Conservation (phyloP, 53 echinoderm and acorn worm genomes). For the Crossaster papposus region DNA sequence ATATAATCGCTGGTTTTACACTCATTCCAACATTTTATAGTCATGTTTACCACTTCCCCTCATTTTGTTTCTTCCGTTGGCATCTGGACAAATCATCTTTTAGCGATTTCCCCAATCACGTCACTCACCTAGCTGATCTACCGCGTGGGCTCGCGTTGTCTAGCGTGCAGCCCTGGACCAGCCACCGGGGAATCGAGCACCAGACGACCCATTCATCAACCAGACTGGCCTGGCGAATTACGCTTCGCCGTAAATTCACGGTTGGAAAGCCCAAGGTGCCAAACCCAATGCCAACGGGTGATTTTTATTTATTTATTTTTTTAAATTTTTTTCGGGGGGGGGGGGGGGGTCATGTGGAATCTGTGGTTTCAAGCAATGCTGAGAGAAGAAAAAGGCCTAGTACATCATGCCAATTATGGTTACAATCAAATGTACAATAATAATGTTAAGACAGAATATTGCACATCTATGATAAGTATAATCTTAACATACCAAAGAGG, state of each 20-base stretch:
- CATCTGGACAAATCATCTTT: slow-evolving; percentile 43
- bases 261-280: slow-evolving; percentile 23
- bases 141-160: slow-evolving; percentile 14
- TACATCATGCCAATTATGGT: too few relatives aligned
- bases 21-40: slow-evolving; percentile 6
- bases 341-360: too few relatives aligned
- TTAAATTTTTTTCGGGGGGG: too few relatives aligned
- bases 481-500: too few relatives aligned
- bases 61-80: not conserved
- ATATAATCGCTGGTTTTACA: not conserved
- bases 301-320: not conserved
- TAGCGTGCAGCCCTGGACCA: slow-evolving; percentile 13
- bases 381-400: too few relatives aligned
- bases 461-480: too few relatives aligned
- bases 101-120: not conserved
- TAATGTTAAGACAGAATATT: too few relatives aligned
- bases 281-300: slow-evolving; percentile 55
- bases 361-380: too few relatives aligned
- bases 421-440: too few relatives aligned
- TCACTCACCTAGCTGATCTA: slow-evolving; percentile 54
- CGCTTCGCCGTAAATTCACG: slow-evolving; percentile 55
- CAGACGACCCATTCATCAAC: slow-evolving; percentile 52
- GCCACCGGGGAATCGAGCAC: slow-evolving; percentile 40
- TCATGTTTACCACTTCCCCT: slow-evolving; percentile 37
- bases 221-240: slow-evolving; percentile 41